Evolutionary conservation across 1,140 invertebrate species (phyloP).

Genomic region (Battus philenor): DNA sequence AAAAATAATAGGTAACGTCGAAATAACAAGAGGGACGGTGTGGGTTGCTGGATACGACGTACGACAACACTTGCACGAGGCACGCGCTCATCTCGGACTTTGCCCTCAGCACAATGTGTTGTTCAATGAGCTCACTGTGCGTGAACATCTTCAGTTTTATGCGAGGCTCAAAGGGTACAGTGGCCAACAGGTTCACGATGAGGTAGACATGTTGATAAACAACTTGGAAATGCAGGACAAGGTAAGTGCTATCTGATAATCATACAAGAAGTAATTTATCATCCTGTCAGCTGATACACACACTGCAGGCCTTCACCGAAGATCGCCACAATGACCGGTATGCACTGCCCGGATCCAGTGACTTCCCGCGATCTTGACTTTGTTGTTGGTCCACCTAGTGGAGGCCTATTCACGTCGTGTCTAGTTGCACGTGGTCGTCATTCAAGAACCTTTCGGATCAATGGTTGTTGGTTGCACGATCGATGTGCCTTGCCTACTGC

Average conservation of each 20-base stretch:
- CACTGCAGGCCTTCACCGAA: no score
- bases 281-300: no score
- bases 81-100: slow-evolving; percentile 85
- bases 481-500: no score
- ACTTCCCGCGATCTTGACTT: no score
- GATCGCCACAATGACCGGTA: no score
- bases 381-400: no score
- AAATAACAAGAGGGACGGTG: slow-evolving; percentile 80
- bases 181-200: slow-evolving; percentile 61
- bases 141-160: slow-evolving; percentile 93
- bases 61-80: slow-evolving; percentile 65
- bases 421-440: no score
- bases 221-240: slow-evolving; percentile 59
- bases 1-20: slow-evolving; percentile 74
- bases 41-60: slow-evolving; percentile 84
- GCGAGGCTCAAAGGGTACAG: slow-evolving; percentile 84
- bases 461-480: no score
- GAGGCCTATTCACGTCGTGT: no score
- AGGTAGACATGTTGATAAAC: slow-evolving; percentile 68
- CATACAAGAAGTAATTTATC: neutral
- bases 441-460: no score
- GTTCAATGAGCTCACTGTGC: slow-evolving; percentile 92
- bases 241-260: slow-evolving; percentile 25
- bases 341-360: no score
- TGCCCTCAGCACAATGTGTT: slow-evolving; percentile 98